These are phyloP conservation scores for Balaeniceps rex DNA, from an alignment of 2,113 vertebrate species.

Conservation along the genomic window DNA sequence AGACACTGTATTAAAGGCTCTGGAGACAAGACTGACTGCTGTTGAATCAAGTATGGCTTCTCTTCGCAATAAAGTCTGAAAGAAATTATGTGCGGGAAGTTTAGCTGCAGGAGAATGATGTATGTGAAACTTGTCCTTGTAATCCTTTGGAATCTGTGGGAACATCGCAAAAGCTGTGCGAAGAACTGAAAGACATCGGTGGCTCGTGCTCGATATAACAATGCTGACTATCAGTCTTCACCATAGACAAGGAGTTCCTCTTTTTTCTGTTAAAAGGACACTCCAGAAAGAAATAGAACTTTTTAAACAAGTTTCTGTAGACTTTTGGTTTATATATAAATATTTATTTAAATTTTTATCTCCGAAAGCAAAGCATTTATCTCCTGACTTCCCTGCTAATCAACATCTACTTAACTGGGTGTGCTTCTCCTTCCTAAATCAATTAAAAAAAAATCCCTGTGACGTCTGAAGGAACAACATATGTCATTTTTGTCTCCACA, in stretches of 20 bases:
- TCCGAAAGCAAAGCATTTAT: background rate
- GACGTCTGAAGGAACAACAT: background rate
- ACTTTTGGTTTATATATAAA: background rate
- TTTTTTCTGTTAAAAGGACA: background rate
- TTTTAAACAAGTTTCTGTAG: background rate
- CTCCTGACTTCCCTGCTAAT: background rate
- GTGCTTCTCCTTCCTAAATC: background rate
- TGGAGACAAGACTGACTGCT: constrained; percentile 26
- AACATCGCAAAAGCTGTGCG: background rate
- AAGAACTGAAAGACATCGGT: background rate
- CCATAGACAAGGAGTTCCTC: background rate
- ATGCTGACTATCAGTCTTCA: background rate
- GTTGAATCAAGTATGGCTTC: constrained; percentile 11
- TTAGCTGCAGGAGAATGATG: background rate
- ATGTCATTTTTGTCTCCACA: background rate
- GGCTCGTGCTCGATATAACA: background rate
- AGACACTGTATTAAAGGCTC: background rate
- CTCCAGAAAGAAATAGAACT: background rate
- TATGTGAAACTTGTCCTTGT: background rate
- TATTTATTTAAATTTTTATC: background rate
- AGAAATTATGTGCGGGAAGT: background rate
- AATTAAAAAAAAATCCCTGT: background rate
- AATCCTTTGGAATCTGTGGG: background rate
- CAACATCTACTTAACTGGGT: background rate
- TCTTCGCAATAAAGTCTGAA: background rate